Evolutionary conservation across 2,888 invertebrate genomes (phyloP).

Genomic region (Limulus polyphemus): DNA sequence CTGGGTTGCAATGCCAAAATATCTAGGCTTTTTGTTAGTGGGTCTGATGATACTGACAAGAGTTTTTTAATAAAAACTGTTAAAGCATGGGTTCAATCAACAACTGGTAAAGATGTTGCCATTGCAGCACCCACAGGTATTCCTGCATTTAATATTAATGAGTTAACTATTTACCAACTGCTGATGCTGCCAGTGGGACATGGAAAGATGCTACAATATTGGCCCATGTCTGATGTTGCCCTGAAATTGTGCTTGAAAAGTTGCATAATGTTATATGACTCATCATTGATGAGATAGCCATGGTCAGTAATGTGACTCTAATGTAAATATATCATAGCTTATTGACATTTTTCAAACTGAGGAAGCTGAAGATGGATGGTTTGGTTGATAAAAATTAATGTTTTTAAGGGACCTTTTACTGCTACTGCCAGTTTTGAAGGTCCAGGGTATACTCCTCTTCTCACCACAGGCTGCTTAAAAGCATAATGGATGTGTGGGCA

Average conservation of each 20-base stretch:
- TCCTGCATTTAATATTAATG: background rate
- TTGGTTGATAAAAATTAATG: slow-evolving; percentile 7
- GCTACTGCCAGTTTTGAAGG: slow-evolving; percentile 10
- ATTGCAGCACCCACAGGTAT: no score
- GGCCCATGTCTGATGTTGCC: background rate
- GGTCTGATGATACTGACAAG: background rate
- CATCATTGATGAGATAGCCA: slow-evolving; percentile 8
- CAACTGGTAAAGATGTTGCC: no score
- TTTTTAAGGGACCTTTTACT: slow-evolving; percentile 10
- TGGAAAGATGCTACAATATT: background rate
- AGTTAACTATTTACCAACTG: background rate
- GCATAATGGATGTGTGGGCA: no score
- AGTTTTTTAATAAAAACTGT: background rate
- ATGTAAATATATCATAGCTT: slow-evolving; percentile 9
- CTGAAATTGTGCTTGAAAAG: background rate
- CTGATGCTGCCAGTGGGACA: no score
- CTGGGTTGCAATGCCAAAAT: background rate
- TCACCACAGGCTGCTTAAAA: no score
- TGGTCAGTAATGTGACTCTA: slow-evolving; percentile 7
- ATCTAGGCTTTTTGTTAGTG: background rate
- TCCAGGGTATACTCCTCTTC: no score
- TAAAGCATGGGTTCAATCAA: background rate
- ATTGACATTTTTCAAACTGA: slow-evolving; percentile 6
- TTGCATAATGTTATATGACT: background rate
- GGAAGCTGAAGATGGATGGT: slow-evolving; percentile 10